phyloP scores from a whole-genome alignment of 2,888 invertebrate species.

The Chaetoderma sp. region DNA sequence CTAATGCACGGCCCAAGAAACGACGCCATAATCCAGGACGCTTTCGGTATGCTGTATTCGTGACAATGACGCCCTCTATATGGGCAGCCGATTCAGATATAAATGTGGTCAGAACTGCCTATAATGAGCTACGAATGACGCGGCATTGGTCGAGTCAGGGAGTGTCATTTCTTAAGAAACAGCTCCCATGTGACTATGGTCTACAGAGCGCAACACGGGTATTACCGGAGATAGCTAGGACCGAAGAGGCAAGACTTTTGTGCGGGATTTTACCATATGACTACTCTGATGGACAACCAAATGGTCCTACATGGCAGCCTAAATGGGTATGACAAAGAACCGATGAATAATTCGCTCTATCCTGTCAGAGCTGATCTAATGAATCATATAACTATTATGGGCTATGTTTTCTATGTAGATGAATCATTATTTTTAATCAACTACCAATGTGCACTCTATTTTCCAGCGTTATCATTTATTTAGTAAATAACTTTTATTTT shows the following conservation, averaged over 20 bases:
- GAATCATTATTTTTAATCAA: too few relatives aligned
- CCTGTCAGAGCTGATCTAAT: too few relatives aligned
- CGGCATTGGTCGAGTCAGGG: constrained; percentile 43
- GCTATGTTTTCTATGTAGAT: too few relatives aligned
- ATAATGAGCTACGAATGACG: constrained; percentile 32
- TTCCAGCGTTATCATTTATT: too few relatives aligned
- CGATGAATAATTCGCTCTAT: too few relatives aligned
- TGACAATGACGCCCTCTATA: constrained; percentile 43
- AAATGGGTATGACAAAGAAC: too few relatives aligned
- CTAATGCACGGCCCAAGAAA: constrained; percentile 48
- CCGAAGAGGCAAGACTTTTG: constrained; percentile 40
- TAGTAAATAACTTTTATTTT: too few relatives aligned
- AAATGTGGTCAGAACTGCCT: constrained; percentile 32
- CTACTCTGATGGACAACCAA: constrained; percentile 39
- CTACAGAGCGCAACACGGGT: constrained; percentile 22
- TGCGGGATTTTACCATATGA: constrained; percentile 39
- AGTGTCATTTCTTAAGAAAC: constrained; percentile 13
- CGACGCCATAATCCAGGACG: constrained; percentile 37
- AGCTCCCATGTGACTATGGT: neutral
- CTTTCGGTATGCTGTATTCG: constrained; percentile 43
- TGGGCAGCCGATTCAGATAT: constrained; percentile 41
- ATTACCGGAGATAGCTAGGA: constrained; percentile 44
- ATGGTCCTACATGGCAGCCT: constrained; percentile 32
- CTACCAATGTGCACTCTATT: too few relatives aligned
- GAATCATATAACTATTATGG: too few relatives aligned